phyloP scores from a whole-genome alignment of 2,888 invertebrate species.

The Cheilosia variabilis region DNA sequence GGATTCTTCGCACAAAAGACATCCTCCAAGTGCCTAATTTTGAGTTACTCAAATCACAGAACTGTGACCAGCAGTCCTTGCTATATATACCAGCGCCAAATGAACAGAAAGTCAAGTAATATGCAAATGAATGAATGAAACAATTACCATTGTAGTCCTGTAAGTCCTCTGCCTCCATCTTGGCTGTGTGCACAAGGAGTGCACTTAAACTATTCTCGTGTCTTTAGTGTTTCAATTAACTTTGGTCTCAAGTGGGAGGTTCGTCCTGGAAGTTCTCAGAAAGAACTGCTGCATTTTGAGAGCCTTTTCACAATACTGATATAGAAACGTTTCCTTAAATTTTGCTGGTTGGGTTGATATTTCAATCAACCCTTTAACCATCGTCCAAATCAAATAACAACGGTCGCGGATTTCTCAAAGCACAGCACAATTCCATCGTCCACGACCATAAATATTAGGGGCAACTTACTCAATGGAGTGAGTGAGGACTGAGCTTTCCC shows the following conservation, averaged over 20 bases:
- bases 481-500: conserved; percentile 2
- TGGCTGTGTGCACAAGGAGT: not conserved
- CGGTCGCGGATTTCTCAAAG: conserved; percentile 1
- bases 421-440: not conserved
- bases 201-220: conserved; percentile 20
- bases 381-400: conserved; percentile 8
- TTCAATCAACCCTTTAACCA: not conserved
- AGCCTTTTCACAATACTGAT: not conserved
- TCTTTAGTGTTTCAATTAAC: conserved; percentile 41
- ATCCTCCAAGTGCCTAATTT: conserved; percentile 4
- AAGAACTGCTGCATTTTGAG: not conserved
- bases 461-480: conserved; percentile 6
- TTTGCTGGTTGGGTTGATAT: not conserved
- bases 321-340: not conserved
- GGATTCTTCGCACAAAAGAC: conserved; percentile 12
- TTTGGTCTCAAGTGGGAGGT: not conserved
- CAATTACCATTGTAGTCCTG: not conserved
- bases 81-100: not conserved
- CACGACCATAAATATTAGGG: not conserved
- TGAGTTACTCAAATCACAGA: conserved; percentile 13
- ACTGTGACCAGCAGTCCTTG: not conserved
- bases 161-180: conserved; percentile 5
- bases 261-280: not conserved
- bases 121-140: conserved; percentile 26
- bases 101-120: conserved; percentile 26